Base-by-base conservation (phyloP, 2,888 invertebrate species). In the Dicranocentrus wangi region DNA sequence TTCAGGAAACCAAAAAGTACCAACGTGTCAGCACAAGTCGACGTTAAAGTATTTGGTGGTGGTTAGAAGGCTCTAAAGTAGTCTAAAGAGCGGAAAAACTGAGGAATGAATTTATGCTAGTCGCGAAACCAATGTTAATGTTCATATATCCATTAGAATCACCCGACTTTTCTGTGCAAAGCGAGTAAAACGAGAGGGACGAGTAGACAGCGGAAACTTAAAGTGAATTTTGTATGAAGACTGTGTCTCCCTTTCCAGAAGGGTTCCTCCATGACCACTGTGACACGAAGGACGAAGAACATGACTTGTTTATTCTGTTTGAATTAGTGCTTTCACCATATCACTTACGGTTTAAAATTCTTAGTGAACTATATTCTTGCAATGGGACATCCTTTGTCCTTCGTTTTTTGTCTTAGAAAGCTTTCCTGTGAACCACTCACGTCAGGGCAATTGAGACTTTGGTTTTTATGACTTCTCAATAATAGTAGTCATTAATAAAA, bases 21-120 rank as follows among this genome's bases (percentile, higher is more conserved):
- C 61, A 61, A 47, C 47, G 58, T 61, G 71, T 71, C 71, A 71
- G 71, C 61, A 60, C 43, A 71, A 60, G 60, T 61, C 43, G 71
- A 71, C 70, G 58, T 61, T 71, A 61, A 71, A 71, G 61, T 71
- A 61, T 71, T 71, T 71, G 60, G 17, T 71, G 15, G 58, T 27
- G 71, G 60, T 71, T 71, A 28, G 25, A 42, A 47, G 23, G 71
- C 47, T 47, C 47, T n/a, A 3, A 5, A 39, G 39, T 39, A n/a
- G n/a, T 32, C 21, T 69, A 69, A 47, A 58, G 43, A 47, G 71
- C 71, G 19, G 60, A 71, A 71, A 69, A 71, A 43, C 39, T 55
- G 60, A 42, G 15, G 58, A 43, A 58, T n/a, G 58, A 60, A 43
- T 43, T 60, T 70, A 25, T 43, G 7, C 28, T 60, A 23, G 43